These are phyloP conservation scores for Lepisosteus oculatus DNA, from an alignment of 2,113 vertebrate genomes.

Conservation along the genomic window DNA sequence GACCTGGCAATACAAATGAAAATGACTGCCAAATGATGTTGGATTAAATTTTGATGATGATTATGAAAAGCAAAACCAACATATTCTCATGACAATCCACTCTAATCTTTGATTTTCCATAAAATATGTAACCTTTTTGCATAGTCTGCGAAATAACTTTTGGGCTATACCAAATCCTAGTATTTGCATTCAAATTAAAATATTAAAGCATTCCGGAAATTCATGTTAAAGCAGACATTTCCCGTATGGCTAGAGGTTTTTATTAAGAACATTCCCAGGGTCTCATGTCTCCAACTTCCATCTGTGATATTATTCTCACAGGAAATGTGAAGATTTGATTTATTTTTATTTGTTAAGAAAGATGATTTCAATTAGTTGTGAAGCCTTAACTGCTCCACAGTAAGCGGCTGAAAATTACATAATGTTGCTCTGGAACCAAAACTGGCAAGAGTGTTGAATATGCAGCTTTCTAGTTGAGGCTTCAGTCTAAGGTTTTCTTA, in stretches of 20 bases:
- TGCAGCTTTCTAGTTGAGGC: not conserved
- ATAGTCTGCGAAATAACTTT: too few species aligned
- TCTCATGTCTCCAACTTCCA: not conserved
- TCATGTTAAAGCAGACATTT: not conserved
- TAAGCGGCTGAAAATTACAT: not conserved
- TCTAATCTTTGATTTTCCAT: too few species aligned
- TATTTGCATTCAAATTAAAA: too few species aligned
- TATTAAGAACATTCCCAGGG: not conserved
- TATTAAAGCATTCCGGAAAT: not conserved
- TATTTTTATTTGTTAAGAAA: constrained; percentile 19
- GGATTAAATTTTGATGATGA: too few species aligned
- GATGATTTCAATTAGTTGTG: constrained; percentile 29
- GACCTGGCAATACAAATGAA: too few species aligned
- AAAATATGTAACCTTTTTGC: too few species aligned
- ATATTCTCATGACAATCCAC: too few species aligned
- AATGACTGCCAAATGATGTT: too few species aligned
- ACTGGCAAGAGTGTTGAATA: not conserved
- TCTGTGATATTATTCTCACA: constrained; percentile 2
- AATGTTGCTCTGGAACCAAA: constrained; percentile 2
- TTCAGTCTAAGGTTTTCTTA: not conserved
- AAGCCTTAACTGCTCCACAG: constrained; percentile 1
- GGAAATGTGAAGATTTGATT: not conserved
- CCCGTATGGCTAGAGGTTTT: not conserved
- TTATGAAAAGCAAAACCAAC: too few species aligned
- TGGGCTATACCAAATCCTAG: too few species aligned